Conservation (phyloP, 1,140 invertebrate species). For the Popillia japonica region DNA sequence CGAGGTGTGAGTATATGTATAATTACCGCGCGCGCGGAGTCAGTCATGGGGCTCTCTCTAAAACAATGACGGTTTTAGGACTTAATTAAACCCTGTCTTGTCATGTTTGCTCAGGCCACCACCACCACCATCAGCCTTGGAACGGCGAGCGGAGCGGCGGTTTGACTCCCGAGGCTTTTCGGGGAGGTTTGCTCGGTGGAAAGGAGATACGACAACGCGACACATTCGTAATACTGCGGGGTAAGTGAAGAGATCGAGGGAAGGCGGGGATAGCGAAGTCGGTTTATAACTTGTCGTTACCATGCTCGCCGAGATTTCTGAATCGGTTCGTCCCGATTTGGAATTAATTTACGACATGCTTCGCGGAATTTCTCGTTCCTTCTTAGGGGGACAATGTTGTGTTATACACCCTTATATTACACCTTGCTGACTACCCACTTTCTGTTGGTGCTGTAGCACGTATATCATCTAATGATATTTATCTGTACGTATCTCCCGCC, state of each 20-base stretch:
- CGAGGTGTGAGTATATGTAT: conserved; percentile 54
- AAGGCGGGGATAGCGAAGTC: conserved; percentile 49
- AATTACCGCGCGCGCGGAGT: conserved; percentile 48
- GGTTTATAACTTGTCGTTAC: conserved; percentile 59
- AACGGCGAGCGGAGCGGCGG: background rate
- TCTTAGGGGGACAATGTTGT: too few relatives aligned
- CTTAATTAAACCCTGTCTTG: conserved; percentile 58
- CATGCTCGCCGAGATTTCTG: conserved; percentile 54
- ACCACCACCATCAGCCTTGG: too few relatives aligned
- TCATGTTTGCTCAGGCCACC: conserved; percentile 54
- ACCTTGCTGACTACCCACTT: too few relatives aligned
- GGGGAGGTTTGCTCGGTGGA: too few relatives aligned
- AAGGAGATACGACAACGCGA: background rate
- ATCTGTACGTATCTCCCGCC: too few relatives aligned
- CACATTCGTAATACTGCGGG: too few relatives aligned
- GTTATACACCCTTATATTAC: too few relatives aligned
- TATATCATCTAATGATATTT: too few relatives aligned
- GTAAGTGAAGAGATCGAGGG: background rate
- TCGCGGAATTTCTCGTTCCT: too few relatives aligned
- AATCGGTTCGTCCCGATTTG: conserved; percentile 41
- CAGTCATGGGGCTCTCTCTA: conserved; percentile 41
- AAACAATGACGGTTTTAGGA: conserved; percentile 58
- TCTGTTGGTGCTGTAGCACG: too few relatives aligned
- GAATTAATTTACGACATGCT: conserved; percentile 44
- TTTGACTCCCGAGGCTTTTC: background rate